phyloP scores from a whole-genome alignment of 2,797 vertebrate genomes.

The Phylloscopus collybita region DNA sequence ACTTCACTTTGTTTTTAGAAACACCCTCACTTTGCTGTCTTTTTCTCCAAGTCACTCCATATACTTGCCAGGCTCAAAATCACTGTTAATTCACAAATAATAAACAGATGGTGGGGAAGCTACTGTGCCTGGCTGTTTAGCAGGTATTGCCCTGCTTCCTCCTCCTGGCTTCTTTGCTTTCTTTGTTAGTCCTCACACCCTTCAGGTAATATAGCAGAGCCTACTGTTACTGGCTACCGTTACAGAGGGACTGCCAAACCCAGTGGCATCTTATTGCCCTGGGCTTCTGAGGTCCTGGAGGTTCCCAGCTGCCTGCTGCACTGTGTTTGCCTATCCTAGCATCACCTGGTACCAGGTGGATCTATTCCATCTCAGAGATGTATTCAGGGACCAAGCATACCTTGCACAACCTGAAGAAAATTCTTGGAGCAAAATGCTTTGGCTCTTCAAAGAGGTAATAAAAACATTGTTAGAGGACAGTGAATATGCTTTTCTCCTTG shows the following conservation, averaged over 20 bases:
- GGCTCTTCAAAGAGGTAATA: not conserved
- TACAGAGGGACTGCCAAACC: not conserved
- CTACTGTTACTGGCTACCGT: not conserved
- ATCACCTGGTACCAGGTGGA: not conserved
- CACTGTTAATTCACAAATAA: not conserved
- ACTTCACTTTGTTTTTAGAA: not conserved
- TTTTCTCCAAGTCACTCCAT: not conserved
- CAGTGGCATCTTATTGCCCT: not conserved
- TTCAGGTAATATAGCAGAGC: not conserved
- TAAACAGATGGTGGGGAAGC: not conserved
- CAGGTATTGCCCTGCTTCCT: not conserved
- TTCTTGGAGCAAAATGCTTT: not conserved
- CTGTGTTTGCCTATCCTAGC: not conserved
- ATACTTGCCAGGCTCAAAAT: not conserved
- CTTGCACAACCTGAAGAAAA: not conserved
- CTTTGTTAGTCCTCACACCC: not conserved
- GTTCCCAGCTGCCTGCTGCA: not conserved
- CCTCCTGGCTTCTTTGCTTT: not conserved
- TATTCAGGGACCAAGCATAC: not conserved
- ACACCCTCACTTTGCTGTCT: not conserved
- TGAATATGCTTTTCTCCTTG: not conserved
- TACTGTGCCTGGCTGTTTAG: not conserved
- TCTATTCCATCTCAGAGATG: not conserved
- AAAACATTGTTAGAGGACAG: not conserved
- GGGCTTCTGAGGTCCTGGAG: not conserved